Conservation (phyloP, 2,113 vertebrate genomes). For the Phylloscopus trochiloides region DNA sequence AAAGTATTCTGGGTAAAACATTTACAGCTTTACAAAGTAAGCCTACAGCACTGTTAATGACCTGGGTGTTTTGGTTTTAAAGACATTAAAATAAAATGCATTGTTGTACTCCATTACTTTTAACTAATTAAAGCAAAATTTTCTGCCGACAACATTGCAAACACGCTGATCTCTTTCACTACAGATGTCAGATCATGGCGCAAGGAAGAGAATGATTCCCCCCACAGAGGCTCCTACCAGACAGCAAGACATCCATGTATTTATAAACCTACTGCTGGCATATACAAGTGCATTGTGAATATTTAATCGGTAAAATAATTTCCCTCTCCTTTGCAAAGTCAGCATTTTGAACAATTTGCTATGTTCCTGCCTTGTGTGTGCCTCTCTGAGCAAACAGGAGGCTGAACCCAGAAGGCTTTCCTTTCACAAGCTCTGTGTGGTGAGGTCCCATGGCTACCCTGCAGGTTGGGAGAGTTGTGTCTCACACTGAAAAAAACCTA, state of each 20-base stretch:
- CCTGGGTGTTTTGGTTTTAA: neutral
- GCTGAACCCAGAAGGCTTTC: neutral
- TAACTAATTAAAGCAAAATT: neutral
- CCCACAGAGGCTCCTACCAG: neutral
- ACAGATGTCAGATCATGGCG: neutral
- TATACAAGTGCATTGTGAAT: rapidly evolving
- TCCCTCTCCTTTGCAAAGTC: neutral
- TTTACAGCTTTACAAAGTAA: neutral
- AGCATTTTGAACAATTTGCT: neutral
- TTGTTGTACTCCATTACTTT: neutral
- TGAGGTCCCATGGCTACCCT: neutral
- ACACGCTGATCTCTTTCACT: neutral
- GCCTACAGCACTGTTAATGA: neutral
- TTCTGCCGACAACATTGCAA: neutral
- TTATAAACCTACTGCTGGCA: neutral
- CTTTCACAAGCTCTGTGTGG: neutral
- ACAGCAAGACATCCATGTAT: neutral
- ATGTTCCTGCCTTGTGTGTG: neutral
- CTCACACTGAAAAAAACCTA: neutral
- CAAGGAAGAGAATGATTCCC: neutral
- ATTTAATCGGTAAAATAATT: neutral
- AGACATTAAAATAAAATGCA: neutral
- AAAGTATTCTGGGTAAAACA: neutral
- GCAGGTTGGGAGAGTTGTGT: neutral
- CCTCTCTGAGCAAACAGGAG: neutral